Conservation (phyloP, 1,140 invertebrate genomes). For the Micrasema minimum region DNA sequence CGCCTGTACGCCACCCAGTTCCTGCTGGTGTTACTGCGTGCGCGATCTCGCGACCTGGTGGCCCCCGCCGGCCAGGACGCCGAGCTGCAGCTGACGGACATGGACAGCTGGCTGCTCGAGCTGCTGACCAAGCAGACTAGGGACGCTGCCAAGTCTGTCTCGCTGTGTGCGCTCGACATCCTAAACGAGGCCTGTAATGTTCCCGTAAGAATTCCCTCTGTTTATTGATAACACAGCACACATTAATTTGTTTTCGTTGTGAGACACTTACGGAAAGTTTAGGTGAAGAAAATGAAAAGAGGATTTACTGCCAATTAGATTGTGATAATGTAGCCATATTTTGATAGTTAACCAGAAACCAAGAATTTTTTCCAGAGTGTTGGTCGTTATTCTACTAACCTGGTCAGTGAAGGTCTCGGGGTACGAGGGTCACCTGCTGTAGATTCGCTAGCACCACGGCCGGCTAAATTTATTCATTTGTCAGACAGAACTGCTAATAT, state of each 20-base stretch:
- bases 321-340: no score
- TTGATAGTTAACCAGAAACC: no score
- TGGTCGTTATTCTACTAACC: no score
- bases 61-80: no score
- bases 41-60: constrained; percentile 62
- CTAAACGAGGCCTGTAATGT: constrained; percentile 94
- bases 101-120: constrained; percentile 84
- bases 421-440: constrained; percentile 84
- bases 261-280: no score
- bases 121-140: constrained; percentile 83
- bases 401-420: constrained; percentile 82
- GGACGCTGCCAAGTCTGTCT: constrained; percentile 81
- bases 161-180: constrained; percentile 80
- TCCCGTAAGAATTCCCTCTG: constrained; percentile 65
- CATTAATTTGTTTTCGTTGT: no score
- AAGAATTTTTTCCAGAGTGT: no score
- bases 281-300: no score
- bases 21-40: constrained; percentile 84
- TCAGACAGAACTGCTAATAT: no score
- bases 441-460: constrained; percentile 81
- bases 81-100: constrained; percentile 58
- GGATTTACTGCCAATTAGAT: no score
- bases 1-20: constrained; percentile 92
- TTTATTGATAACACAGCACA: no score
- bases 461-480: no score